Evolutionary conservation across 2,888 invertebrate species (phyloP), one percentile per base, ranked within the genome.

Genomic region (Eupithecia abbreviata): DNA sequence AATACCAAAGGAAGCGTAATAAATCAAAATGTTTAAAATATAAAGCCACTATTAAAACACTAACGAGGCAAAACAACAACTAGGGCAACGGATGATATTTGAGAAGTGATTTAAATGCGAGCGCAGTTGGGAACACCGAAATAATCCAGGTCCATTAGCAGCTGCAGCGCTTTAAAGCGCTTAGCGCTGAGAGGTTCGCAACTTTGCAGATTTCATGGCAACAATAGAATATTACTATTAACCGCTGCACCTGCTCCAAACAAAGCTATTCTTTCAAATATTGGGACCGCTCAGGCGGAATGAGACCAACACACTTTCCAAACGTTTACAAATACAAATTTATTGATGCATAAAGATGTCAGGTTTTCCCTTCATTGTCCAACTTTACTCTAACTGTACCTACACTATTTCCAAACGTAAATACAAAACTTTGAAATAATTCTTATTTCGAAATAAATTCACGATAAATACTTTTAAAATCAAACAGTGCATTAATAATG

Each of bases 61-160:
- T 30, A 62, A 62, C 62, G 62, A 62, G 10, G 62, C 62, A 62
- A 62, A 62, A 62, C 62, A 12, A 30, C 62, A 30, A 30, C 62
- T 18, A 10, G 18, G 62, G 30, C 30, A 30, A 4, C 30, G 30
- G 30, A 62, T 62, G 58, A 58, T 58, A 58, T 62, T 62, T 62
- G 18, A 30, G 7, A 62, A 62, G 30, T 62, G 62, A 12, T 62
- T 62, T 62, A 62, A 58, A 18, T 30, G 62, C 18, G 62, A 62
- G 58, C 30, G 62, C 62, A 30, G 62, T 9, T 18, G 9, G 18
- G 18, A 18, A 15, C 6, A n/a, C 15, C 15, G 6, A 51, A 30
- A 30, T 12, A 62, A 30, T 62, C 62, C 62, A 10, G 10, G 30
- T 62, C 62, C 62, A 62, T 62, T 62, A 62, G 62, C 62, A 18